A percentile compares a stretch with the other conserved stretches of the same genome.
Evolutionary conservation across 2,888 invertebrate genomes (phyloP).

Genomic region (Andrena chrysosceles): DNA sequence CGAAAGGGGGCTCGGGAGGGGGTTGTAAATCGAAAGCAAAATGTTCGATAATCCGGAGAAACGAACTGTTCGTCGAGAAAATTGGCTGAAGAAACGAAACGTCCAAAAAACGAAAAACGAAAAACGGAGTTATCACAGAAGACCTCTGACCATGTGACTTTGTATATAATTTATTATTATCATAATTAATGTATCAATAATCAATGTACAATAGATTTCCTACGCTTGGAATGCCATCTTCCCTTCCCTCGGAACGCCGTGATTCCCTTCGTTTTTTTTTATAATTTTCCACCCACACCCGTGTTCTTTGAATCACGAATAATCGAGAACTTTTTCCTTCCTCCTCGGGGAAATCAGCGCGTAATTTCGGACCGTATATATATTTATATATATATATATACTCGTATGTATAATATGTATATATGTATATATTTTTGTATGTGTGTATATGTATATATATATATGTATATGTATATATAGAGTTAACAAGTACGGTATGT

Average conservation of each 20-base stretch:
- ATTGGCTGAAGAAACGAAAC: slow-evolving; percentile 33
- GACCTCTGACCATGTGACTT: slow-evolving; percentile 69
- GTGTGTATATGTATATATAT: slow-evolving; percentile 42
- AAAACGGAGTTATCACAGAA: slow-evolving; percentile 76
- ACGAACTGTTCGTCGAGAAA: background rate
- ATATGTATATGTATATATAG: slow-evolving; percentile 50
- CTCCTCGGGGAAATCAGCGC: slow-evolving; percentile 66
- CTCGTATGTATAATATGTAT: slow-evolving; percentile 29
- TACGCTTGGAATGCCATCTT: slow-evolving; percentile 81
- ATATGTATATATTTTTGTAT: slow-evolving; percentile 41
- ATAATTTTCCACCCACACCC: slow-evolving; percentile 26
- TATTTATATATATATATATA: slow-evolving; percentile 34
- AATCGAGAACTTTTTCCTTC: slow-evolving; percentile 28
- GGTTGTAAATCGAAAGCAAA: slow-evolving; percentile 19
- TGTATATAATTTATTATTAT: slow-evolving; percentile 85
- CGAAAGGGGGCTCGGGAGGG: background rate
- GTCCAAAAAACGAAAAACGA: slow-evolving; percentile 40
- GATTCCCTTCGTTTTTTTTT: slow-evolving; percentile 56
- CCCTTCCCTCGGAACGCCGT: slow-evolving; percentile 69
- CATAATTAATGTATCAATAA: slow-evolving; percentile 84
- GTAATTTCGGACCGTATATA: slow-evolving; percentile 55
- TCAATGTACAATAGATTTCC: slow-evolving; percentile 85
- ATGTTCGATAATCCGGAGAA: background rate
- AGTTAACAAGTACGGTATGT: slow-evolving; percentile 79
- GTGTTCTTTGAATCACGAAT: slow-evolving; percentile 43